Conservation (phyloP, 2,797 vertebrate genomes). For the Epinephelus coioides region DNA sequence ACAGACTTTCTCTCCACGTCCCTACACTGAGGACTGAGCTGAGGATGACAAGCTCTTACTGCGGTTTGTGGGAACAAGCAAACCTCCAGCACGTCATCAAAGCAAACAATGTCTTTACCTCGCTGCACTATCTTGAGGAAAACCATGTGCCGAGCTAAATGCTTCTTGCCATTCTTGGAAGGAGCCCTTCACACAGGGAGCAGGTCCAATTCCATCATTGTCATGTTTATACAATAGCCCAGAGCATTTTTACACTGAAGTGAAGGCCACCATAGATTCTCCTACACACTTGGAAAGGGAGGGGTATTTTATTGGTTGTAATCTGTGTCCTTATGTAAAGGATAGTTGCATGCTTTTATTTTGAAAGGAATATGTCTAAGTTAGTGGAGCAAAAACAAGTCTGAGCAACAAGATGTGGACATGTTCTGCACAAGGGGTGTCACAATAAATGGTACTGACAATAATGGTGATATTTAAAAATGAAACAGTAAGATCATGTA, state of each 20-base stretch:
- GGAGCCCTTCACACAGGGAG: no score
- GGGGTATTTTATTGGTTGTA: not conserved
- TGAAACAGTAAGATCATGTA: no score
- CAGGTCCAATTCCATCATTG: no score
- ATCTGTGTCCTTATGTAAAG: not conserved
- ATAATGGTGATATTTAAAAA: no score
- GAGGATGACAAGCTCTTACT: conserved; percentile 2
- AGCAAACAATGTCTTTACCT: not conserved
- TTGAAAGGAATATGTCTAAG: not conserved
- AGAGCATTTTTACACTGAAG: no score
- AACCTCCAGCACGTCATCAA: not conserved
- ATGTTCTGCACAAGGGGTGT: not conserved
- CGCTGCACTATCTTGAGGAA: not conserved
- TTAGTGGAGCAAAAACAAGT: not conserved
- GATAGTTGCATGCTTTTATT: not conserved
- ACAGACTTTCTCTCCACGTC: no score
- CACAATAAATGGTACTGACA: no score
- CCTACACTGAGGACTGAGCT: not conserved
- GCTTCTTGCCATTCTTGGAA: not conserved
- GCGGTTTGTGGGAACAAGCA: conserved; percentile 1
- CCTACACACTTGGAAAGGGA: not conserved
- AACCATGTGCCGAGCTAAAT: conserved; percentile 6
- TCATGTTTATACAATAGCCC: no score
- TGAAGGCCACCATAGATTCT: not conserved
- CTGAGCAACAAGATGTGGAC: not conserved